Evolutionary conservation across 2,888 invertebrate species (phyloP), one percentile per base, ranked within the genome.

Genomic region (Dryobota labecula): DNA sequence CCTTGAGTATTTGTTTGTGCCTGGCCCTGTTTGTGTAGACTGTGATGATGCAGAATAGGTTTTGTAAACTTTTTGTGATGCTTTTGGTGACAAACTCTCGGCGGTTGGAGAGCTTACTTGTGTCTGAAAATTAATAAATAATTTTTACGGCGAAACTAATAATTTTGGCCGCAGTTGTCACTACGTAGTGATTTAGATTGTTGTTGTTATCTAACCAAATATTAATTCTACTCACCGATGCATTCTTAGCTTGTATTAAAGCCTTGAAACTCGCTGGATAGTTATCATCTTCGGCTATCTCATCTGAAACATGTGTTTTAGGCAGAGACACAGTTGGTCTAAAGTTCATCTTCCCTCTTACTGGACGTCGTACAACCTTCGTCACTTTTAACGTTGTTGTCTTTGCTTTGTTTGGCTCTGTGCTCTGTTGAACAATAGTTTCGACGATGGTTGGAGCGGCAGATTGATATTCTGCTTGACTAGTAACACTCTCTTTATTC

Each of bases 231-330:
- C 96, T 92, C 89, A 96, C 96, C 90, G 94, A 92, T 86, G 94
- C 93, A 92, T 95, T 95, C 92, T 97, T 97, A 64, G 97, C 96
- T 91, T 97, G 96, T 62, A 97, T 92, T 67, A 97, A 90, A n/a
- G 97, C 96, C 88, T 97, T 97, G 88, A 97, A 97, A 86, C 96
- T 96, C 86, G 96, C 97, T 27, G 97, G 97, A 90, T 97, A 97
- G 86, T 97, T 97, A 87, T 97, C 97, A 81, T 97, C 97, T 78
- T 96, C 97, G 53, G 94, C 93, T 72, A 97, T 96, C 87, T 97
- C 97, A 76, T 96, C 96, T 33, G 94, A 89, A 43, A 87, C 84
- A 11, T 69, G 83, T 11, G 90, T 91, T 83, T 91, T 92, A 20
- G 87, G 68, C 57, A 85, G 74, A 41, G 87, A 82, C 36, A 76